Percentiles rank a stretch among this genome's conserved stretches.
Evolutionary conservation across 2,888 invertebrate species (phyloP).

Genomic region (Choreutis nemorana): DNA sequence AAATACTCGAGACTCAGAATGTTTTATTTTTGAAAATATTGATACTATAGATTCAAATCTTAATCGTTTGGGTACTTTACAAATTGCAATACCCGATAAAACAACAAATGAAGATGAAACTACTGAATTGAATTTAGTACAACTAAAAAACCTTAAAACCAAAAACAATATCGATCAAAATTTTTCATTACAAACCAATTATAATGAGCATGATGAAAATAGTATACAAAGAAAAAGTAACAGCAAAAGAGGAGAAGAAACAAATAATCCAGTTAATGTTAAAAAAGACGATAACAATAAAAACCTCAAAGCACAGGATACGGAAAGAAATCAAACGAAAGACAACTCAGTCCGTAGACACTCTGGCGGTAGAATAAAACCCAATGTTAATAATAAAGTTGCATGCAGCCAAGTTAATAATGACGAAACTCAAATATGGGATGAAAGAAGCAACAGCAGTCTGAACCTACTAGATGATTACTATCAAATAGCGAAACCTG

Average conservation of each 20-base stretch:
- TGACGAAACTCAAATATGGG: background rate
- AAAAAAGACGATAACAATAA: background rate
- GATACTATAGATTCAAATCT: too few relatives aligned
- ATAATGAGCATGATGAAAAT: too few relatives aligned
- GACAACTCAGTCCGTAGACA: background rate
- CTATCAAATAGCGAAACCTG: too few relatives aligned
- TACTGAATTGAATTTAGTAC: too few relatives aligned
- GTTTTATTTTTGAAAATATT: too few relatives aligned
- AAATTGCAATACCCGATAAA: too few relatives aligned
- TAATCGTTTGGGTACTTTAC: too few relatives aligned
- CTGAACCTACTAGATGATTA: background rate
- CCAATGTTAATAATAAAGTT: background rate
- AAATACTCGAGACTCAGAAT: too few relatives aligned
- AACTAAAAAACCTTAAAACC: too few relatives aligned
- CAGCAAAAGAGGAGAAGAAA: constrained; percentile 3
- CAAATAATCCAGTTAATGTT: background rate
- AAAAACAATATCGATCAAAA: too few relatives aligned
- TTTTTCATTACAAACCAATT: too few relatives aligned
- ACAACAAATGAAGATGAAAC: too few relatives aligned
- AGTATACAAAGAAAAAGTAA: constrained; percentile 4
- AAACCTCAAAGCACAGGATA: background rate
- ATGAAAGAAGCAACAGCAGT: background rate
- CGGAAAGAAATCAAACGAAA: background rate
- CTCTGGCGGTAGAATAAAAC: background rate
- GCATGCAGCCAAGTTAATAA: background rate